phyloP scores from a whole-genome alignment of 2,888 invertebrate species.

The Mayetiola destructor region DNA sequence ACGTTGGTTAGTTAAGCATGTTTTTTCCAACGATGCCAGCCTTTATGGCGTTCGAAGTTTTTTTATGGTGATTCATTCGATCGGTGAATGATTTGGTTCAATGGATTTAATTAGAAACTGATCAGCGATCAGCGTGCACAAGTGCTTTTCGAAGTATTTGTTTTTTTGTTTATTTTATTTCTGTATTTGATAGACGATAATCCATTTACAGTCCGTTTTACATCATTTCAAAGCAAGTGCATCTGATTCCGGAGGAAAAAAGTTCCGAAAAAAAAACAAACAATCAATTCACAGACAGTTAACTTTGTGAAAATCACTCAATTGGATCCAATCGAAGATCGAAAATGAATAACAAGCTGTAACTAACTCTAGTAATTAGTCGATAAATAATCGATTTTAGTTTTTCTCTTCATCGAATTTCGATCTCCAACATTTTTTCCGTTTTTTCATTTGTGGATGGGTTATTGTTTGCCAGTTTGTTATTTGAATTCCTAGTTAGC shows the following conservation, averaged over 20 bases:
- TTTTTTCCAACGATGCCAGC: no score
- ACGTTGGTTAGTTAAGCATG: no score
- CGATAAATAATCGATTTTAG: slow-evolving; percentile 11
- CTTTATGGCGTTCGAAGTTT: no score
- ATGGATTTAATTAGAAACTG: slow-evolving; percentile 7
- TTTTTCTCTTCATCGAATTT: neutral
- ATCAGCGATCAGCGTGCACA: neutral
- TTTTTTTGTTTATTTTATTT: no score
- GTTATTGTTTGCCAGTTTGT: no score
- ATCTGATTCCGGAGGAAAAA: neutral
- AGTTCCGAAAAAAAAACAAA: neutral
- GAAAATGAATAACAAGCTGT: slow-evolving; percentile 9
- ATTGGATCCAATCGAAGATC: slow-evolving; percentile 6
- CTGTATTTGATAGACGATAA: no score
- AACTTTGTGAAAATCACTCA: slow-evolving; percentile 7
- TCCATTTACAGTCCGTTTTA: neutral
- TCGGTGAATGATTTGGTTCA: slow-evolving; percentile 10
- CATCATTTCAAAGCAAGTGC: slow-evolving; percentile 1
- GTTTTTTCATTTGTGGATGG: no score
- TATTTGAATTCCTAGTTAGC: no score
- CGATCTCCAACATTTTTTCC: neutral
- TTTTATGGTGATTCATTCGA: slow-evolving; percentile 10
- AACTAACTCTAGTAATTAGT: slow-evolving; percentile 8
- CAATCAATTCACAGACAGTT: neutral
- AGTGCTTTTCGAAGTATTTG: no score